Base-by-base conservation (phyloP, 2,113 vertebrate species). In the Salvelinus alpinus region DNA sequence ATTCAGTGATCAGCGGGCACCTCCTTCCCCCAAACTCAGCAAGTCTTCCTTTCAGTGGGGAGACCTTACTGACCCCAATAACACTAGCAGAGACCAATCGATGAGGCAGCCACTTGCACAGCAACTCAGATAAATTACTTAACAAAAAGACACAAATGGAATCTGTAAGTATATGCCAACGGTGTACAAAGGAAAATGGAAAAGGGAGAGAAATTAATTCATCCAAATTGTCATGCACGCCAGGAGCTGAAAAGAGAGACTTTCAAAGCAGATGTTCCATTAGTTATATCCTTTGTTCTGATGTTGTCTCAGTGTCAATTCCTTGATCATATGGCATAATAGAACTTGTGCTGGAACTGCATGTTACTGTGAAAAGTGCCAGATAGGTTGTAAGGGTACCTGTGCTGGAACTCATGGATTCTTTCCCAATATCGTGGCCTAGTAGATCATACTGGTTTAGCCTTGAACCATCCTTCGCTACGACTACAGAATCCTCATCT, bases 351-450 rank as follows among this genome's bases (percentile, higher is more conserved):
- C 11, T 18, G 20, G 70, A 73, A 73, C 77, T 71, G 59, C 20
- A 34, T 69, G 60, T 69, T 73, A 47, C 22, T 66, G 18, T 27
- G 9, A 44, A 44, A 44, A 44, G 51, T 67, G 29, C 25, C 25
- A 65, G 24, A 27, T 3, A 5, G 5, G 12, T 24, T 31, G 25
- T 67, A 18, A 24, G n/a, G n/a, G 62, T 96, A 98, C 98, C 98
- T 97, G 98, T 99, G 91, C 97, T 99, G 77, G 98, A 99, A 59
- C 96, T 96, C 90, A 99, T 97, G 89, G 96, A 96, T 91, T 99
- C 98, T 82, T 96, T 98, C 38, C 97, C 96, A 75, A 96, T 97
- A 59, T 96, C 96, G 1, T 98, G 96, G 48, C 97, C 97, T 88
- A 99, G 89, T 64, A 99, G 87, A 89, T 99, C 97, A 34, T 99